Conservation (phyloP, 1,140 invertebrate species). For the Lepidostoma basale region DNA sequence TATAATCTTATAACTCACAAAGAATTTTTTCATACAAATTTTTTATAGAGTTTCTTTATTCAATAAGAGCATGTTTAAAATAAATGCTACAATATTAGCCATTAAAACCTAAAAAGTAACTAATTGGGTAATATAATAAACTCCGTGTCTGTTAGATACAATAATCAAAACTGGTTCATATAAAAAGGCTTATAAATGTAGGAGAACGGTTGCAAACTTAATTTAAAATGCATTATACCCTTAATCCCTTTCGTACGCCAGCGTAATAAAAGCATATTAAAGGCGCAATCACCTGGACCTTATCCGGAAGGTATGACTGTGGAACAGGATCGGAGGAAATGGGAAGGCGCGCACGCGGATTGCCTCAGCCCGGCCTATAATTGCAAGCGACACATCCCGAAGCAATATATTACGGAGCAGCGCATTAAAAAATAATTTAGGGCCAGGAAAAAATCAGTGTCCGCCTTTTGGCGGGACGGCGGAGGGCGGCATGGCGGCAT, state of each 20-base stretch:
- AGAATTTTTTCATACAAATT: too few relatives aligned
- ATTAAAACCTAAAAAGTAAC: too few relatives aligned
- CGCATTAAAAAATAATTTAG: constrained; percentile 47
- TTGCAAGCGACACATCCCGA: constrained; percentile 42
- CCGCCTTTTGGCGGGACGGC: constrained; percentile 32
- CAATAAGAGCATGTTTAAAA: too few relatives aligned
- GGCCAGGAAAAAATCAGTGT: constrained; percentile 44
- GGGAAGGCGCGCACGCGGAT: too few relatives aligned
- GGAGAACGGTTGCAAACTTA: neutral
- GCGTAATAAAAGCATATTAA: neutral
- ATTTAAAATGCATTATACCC: neutral
- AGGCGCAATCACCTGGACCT: neutral
- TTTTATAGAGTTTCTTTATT: too few relatives aligned
- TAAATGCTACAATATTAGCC: too few relatives aligned
- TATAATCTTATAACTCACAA: too few relatives aligned
- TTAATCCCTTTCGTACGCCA: neutral
- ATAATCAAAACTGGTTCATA: too few relatives aligned
- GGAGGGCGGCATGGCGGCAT: neutral
- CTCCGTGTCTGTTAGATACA: too few relatives aligned
- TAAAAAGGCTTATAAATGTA: too few relatives aligned
- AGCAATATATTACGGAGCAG: constrained; percentile 40
- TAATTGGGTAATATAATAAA: too few relatives aligned
- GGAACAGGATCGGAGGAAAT: too few relatives aligned
- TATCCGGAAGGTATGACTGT: constrained; percentile 3
- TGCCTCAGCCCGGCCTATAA: constrained; percentile 2